A percentile compares a stretch with the other conserved stretches of the same genome.
phyloP scores from a whole-genome alignment of 2,113 vertebrate genomes.

The Gila orcuttii region DNA sequence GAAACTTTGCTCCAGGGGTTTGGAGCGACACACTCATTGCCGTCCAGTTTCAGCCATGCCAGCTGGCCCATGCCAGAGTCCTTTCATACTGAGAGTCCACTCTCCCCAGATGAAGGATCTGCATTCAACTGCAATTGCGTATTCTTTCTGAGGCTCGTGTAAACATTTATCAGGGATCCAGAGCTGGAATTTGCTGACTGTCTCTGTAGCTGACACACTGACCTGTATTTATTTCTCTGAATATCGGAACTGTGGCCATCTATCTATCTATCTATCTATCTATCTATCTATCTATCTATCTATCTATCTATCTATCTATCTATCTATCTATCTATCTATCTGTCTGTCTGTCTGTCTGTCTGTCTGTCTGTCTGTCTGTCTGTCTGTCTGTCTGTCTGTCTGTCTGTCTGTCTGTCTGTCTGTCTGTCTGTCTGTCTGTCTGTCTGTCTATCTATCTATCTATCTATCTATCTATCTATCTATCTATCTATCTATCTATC shows the following conservation, averaged over 20 bases:
- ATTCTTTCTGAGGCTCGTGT: conserved; percentile 1
- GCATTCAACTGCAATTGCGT: not conserved
- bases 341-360: not conserved
- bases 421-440: no score
- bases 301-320: not conserved
- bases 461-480: not conserved
- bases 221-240: conserved; percentile 22
- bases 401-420: no score
- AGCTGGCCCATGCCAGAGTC: conserved; percentile 23
- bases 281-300: not conserved
- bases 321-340: not conserved
- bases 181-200: not conserved
- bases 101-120: conserved; percentile 22
- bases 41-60: conserved; percentile 30
- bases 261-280: not conserved
- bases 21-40: conserved; percentile 13
- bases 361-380: not conserved
- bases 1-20: conserved; percentile 34
- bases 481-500: not conserved
- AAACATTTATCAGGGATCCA: conserved; percentile 16
- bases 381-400: no score
- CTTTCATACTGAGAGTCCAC: conserved; percentile 19
- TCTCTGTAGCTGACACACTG: conserved; percentile 26
- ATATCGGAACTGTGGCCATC: not conserved
- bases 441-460: not conserved